Conservation (phyloP, 2,113 vertebrate genomes). For the Garra rufa region DNA sequence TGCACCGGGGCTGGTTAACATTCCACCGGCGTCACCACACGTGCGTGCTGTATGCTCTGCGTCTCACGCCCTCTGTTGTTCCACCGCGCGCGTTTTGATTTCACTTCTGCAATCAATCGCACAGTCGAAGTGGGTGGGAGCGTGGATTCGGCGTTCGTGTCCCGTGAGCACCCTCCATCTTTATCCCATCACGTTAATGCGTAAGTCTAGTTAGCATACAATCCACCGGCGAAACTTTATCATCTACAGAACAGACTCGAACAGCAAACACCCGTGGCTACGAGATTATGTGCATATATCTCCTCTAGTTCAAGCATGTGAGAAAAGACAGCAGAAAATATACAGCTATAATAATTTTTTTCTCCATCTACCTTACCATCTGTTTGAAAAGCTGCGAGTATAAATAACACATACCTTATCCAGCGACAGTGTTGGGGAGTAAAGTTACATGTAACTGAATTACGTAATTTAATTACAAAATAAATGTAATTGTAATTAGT, state of each 20-base stretch:
- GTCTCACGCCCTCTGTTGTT: constrained; percentile 68
- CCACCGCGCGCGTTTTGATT: constrained; percentile 55
- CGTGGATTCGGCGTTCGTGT: constrained; percentile 25
- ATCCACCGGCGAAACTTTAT: constrained; percentile 29
- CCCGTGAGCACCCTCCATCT: constrained; percentile 23
- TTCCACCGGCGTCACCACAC: constrained; percentile 56
- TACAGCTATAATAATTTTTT: not conserved
- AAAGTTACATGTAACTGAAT: too few species aligned
- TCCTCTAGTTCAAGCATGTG: not conserved
- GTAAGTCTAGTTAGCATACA: constrained; percentile 16
- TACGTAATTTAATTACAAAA: too few species aligned
- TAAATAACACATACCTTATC: too few species aligned
- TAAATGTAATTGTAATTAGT: too few species aligned
- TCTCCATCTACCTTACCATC: not conserved
- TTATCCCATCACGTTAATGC: constrained; percentile 1
- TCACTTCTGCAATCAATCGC: constrained; percentile 53
- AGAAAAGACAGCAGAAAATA: not conserved
- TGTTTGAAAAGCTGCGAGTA: not conserved
- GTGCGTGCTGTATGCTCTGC: constrained; percentile 54
- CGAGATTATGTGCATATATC: not conserved
- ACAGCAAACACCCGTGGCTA: not conserved
- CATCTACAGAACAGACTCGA: constrained; percentile 22
- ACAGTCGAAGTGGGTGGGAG: constrained; percentile 22
- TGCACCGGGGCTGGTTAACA: constrained; percentile 56
- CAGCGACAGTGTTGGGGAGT: too few species aligned